These are phyloP conservation scores for Lissocephala sabroskyi DNA, from an alignment of 2,888 invertebrate genomes.

Conservation along the genomic window DNA sequence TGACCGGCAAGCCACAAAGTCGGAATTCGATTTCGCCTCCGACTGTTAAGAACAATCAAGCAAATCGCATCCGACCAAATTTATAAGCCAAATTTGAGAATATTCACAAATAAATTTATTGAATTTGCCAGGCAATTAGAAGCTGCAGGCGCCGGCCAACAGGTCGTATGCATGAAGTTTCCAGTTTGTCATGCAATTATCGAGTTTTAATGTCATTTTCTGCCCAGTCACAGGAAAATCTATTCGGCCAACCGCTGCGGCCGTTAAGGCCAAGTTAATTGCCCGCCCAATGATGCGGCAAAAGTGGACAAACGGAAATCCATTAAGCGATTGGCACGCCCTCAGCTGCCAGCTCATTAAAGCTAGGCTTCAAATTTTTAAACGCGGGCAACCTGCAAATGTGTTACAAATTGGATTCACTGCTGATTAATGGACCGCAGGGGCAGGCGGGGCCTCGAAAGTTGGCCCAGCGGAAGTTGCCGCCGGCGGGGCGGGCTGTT, in stretches of 20 bases:
- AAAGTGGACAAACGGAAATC: conserved; percentile 29
- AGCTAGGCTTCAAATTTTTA: conserved; percentile 15
- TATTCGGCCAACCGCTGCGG: too few species aligned
- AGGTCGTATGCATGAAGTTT: conserved; percentile 1
- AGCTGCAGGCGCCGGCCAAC: not conserved
- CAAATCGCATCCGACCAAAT: too few species aligned
- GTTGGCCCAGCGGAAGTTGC: too few species aligned
- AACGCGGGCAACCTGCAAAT: not conserved
- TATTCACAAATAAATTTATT: too few species aligned
- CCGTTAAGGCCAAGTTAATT: conserved; percentile 49
- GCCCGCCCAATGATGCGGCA: conserved; percentile 58
- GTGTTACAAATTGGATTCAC: not conserved
- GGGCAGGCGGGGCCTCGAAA: too few species aligned
- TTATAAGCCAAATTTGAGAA: too few species aligned
- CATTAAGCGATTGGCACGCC: conserved; percentile 54
- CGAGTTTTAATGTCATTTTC: conserved; percentile 58
- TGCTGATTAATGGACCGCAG: not conserved
- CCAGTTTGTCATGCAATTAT: conserved; percentile 58
- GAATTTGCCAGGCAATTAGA: too few species aligned
- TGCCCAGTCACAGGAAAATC: conserved; percentile 43
- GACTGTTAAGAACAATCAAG: too few species aligned
- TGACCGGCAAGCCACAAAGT: too few species aligned
- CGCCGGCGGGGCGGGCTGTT: too few species aligned
- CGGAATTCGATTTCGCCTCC: too few species aligned
- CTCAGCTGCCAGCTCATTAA: conserved; percentile 50